A percentile compares a stretch with the other conserved stretches of the same genome.
phyloP scores from a whole-genome alignment of 2,888 invertebrate species.

The Agrotis segetum region DNA sequence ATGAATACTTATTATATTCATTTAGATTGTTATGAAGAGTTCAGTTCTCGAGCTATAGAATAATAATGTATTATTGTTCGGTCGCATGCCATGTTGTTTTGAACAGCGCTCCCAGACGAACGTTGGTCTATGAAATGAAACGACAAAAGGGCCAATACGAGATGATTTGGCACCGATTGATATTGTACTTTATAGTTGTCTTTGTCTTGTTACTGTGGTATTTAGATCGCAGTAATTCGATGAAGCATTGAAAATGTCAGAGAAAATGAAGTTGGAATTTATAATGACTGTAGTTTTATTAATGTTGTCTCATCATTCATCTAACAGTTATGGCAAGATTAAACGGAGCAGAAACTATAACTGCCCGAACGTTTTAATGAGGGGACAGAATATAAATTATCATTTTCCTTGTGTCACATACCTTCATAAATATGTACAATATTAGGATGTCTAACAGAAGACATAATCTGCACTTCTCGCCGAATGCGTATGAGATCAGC shows the following conservation, averaged over 20 bases:
- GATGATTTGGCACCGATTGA: conserved; percentile 60
- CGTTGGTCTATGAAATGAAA: conserved; percentile 49
- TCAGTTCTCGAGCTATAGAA: conserved; percentile 12
- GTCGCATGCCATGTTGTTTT: conserved; percentile 52
- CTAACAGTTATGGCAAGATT: conserved; percentile 9
- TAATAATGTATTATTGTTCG: conserved; percentile 17
- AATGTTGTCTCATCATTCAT: conserved; percentile 40
- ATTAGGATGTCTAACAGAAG: conserved; percentile 99
- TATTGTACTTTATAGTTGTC: conserved; percentile 50
- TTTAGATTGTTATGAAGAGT: conserved; percentile 17
- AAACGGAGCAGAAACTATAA: conserved; percentile 17
- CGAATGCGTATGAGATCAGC: conserved; percentile 99
- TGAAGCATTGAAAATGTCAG: conserved; percentile 49
- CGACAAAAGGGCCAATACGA: conserved; percentile 57
- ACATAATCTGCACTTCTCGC: conserved; percentile 99
- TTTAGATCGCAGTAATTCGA: conserved; percentile 49
- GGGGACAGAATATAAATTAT: neutral
- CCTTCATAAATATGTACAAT: conserved; percentile 99
- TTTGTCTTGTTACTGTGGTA: conserved; percentile 45
- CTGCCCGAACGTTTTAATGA: neutral
- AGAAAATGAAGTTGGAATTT: conserved; percentile 36
- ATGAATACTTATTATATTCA: conserved; percentile 2
- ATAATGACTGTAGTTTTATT: conserved; percentile 19
- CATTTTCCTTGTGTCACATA: conserved; percentile 76
- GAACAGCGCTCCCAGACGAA: conserved; percentile 36